Percentiles rank a stretch among this genome's conserved stretches.
Evolutionary conservation across 2,888 invertebrate genomes (phyloP).

Genomic region (Furcula furcula): DNA sequence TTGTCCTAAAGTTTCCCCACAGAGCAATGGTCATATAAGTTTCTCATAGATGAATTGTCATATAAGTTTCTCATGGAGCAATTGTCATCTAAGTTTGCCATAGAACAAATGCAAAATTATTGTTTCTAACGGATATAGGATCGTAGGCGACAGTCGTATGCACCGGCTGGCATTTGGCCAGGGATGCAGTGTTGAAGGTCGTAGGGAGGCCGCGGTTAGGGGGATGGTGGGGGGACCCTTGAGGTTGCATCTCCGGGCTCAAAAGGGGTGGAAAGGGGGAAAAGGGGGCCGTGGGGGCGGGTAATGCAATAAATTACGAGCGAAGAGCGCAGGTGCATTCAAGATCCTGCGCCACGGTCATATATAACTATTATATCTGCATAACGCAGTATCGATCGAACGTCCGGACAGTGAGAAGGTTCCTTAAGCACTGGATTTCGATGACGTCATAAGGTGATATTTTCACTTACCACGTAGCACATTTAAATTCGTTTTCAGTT

Average conservation of each 20-base stretch:
- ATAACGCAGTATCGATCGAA: conserved; percentile 14
- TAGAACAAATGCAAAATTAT: no score
- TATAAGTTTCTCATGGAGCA: no score
- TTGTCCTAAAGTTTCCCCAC: no score
- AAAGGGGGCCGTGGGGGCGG: conserved; percentile 18
- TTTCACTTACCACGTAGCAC: no score
- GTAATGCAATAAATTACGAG: conserved; percentile 52
- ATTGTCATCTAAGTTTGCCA: no score
- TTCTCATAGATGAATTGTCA: no score
- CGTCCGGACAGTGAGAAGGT: conserved; percentile 5
- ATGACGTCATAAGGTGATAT: conserved; percentile 28
- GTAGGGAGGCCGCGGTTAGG: conserved; percentile 23
- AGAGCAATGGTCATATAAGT: no score
- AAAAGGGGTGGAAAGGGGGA: conserved; percentile 15
- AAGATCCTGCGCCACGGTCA: conserved; percentile 30
- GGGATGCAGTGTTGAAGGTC: conserved; percentile 73
- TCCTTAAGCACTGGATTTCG: conserved; percentile 14
- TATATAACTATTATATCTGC: conserved; percentile 5
- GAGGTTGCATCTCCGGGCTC: conserved; percentile 13
- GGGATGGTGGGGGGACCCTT: conserved; percentile 17
- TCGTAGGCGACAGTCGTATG: conserved; percentile 23
- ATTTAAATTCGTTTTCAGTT: no score
- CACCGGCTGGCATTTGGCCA: conserved; percentile 61
- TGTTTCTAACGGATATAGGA: conserved; percentile 20
- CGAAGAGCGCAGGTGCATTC: conserved; percentile 67